Percentiles rank a stretch among this genome's conserved stretches.
phyloP scores from a whole-genome alignment of 2,888 invertebrate genomes.

The Tenthredo notha region DNA sequence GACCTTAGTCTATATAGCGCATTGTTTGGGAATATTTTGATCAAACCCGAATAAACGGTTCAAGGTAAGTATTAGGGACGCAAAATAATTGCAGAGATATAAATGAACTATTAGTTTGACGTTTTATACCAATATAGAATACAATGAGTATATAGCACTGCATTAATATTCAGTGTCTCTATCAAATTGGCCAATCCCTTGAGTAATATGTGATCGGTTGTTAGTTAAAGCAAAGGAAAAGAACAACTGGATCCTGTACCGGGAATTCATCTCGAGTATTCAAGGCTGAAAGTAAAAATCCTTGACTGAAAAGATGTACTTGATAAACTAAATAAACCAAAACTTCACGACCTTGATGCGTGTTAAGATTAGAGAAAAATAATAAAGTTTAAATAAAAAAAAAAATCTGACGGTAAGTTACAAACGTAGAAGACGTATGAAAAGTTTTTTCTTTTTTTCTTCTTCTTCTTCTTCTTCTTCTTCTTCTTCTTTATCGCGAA shows the following conservation, averaged over 20 bases:
- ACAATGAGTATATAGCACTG: not conserved
- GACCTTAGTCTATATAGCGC: not conserved
- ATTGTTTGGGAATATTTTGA: constrained; percentile 4
- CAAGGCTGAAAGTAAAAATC: constrained; percentile 23
- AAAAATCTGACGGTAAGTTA: not conserved
- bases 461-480: no score
- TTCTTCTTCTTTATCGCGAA: not conserved
- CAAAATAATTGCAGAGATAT: not conserved
- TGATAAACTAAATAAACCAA: not conserved
- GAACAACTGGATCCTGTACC: constrained; percentile 5
- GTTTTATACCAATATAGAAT: not conserved
- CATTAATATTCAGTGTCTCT: not conserved
- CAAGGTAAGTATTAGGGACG: not conserved
- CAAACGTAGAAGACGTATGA: not conserved
- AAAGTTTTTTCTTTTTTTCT: no score
- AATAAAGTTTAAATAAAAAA: not conserved
- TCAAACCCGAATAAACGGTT: not conserved
- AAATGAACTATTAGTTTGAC: not conserved
- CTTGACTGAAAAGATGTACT: constrained; percentile 11
- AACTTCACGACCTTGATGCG: constrained; percentile 19
- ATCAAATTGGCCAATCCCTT: constrained; percentile 1
- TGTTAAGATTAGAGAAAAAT: not conserved
- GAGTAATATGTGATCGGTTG: not conserved
- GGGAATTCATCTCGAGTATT: constrained; percentile 21
- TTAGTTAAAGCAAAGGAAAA: constrained; percentile 20